Evolutionary conservation across 2,113 vertebrate species (phyloP), one percentile per base, ranked within the genome.

Genomic region (Tretioscincus oriximinensis): DNA sequence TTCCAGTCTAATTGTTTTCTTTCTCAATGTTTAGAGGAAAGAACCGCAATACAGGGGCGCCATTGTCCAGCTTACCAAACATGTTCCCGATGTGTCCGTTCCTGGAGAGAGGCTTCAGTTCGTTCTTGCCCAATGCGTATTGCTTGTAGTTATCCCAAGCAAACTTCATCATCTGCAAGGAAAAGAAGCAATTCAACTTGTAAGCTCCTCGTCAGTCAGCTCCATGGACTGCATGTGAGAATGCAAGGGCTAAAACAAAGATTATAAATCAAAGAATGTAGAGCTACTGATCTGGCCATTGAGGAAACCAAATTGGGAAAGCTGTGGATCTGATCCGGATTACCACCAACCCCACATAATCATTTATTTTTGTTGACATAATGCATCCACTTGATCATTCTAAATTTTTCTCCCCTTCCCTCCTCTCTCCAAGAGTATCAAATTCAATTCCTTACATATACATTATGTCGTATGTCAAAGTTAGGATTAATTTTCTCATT

Each of bases 101-200:
- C 89, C 84, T 97, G 0, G 96, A 97, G 85, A 99, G 92, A 0
- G 98, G 98, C 31, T 97, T 96, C 61, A 99, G 97, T 89, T 99
- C 98, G 0, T 99, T 99, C 74, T 97, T 97, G 1, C 98, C 98
- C 93, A 99, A 96, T 2, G 98, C 98, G 0, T 96, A 98, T 8
- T 29, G 95, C 86, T 94, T 97, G 95, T 99, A 99, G 96, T 96
- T 99, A 87, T 97, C 96, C 98, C 98, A 99, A 88, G 98, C 96
- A 28, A 99, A 99, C 88, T 96, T 98, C 98, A 99, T 99, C 98
- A 99, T 99, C 98, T 99, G 94, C 1, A 51, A 76, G 65, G 82
- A 74, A 69, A 26, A 0, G 12, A 5, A 77, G 51, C 28, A 3
- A 21, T 0, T 5, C 54, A 9, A 0, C 0, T 20, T 81, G 16